These are phyloP conservation scores for Carassius carassius DNA, from an alignment of 2,113 vertebrate species.

Conservation along the genomic window DNA sequence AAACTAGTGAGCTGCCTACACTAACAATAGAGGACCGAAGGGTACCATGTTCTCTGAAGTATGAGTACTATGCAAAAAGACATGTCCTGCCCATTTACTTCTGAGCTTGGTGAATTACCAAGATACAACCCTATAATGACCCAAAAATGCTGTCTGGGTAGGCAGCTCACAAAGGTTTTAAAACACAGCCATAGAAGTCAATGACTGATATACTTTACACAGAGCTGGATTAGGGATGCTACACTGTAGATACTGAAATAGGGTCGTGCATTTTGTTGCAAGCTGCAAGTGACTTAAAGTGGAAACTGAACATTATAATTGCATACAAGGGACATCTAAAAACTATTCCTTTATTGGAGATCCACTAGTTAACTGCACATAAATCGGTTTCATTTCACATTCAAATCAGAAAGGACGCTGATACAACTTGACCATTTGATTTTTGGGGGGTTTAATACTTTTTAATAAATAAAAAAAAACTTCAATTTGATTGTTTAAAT, in stretches of 20 bases:
- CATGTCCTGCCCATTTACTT: background rate
- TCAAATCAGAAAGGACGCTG: background rate
- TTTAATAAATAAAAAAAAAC: background rate
- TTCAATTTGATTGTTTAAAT: background rate
- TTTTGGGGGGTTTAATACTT: background rate
- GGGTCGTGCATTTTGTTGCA: background rate
- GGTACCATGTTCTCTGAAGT: background rate
- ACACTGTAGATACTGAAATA: slow-evolving; percentile 9
- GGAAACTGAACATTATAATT: background rate
- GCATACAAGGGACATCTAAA: background rate
- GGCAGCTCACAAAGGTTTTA: background rate
- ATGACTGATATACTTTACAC: slow-evolving; percentile 34
- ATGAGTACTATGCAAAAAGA: background rate
- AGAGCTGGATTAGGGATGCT: slow-evolving; percentile 26
- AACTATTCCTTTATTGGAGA: background rate
- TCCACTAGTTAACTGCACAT: background rate
- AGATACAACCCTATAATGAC: background rate
- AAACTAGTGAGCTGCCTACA: background rate
- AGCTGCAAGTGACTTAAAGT: background rate
- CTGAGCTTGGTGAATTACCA: background rate
- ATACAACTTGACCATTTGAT: background rate
- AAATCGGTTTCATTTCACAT: background rate
- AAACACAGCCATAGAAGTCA: background rate
- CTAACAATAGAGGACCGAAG: background rate
- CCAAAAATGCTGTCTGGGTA: background rate